These are phyloP conservation scores for Trematomus bernacchii DNA, from an alignment of 2,797 vertebrate genomes.

Conservation along the genomic window DNA sequence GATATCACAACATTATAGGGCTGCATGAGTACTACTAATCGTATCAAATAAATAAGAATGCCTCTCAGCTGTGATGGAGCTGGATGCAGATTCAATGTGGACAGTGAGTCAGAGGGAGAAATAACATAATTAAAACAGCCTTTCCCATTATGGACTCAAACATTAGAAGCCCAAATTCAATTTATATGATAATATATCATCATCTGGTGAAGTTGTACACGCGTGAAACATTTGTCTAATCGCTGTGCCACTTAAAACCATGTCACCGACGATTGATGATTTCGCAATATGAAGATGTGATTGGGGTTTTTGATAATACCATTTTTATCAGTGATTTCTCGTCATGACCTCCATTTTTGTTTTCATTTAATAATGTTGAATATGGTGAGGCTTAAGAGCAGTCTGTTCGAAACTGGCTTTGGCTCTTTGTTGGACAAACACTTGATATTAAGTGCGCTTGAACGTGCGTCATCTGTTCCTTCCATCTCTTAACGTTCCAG, in stretches of 20 bases:
- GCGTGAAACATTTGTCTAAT: conserved; percentile 56
- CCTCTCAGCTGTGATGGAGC: conserved; percentile 71
- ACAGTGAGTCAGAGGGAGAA: conserved; percentile 62
- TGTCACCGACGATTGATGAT: conserved; percentile 23
- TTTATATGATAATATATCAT: conserved; percentile 81
- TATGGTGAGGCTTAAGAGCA: conserved; percentile 2
- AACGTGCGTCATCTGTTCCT: conserved; percentile 4
- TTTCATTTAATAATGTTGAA: background rate
- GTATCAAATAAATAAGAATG: conserved; percentile 85
- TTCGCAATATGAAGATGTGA: conserved; percentile 25
- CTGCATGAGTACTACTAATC: conserved; percentile 85
- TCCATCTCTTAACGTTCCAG: background rate
- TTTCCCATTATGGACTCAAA: conserved; percentile 78
- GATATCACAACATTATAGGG: conserved; percentile 84
- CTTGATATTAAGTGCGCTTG: background rate
- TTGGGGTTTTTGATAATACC: background rate
- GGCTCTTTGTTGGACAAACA: background rate
- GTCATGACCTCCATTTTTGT: background rate
- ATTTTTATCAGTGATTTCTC: background rate
- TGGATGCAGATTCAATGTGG: conserved; percentile 65
- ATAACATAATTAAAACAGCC: conserved; percentile 81
- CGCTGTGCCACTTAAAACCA: conserved; percentile 28
- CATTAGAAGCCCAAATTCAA: conserved; percentile 78
- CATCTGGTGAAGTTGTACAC: conserved; percentile 44
- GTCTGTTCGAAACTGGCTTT: background rate